These are phyloP conservation scores for Meriones psammophilus DNA, from an alignment of 2,797 vertebrate genomes.

Conservation along the genomic window DNA sequence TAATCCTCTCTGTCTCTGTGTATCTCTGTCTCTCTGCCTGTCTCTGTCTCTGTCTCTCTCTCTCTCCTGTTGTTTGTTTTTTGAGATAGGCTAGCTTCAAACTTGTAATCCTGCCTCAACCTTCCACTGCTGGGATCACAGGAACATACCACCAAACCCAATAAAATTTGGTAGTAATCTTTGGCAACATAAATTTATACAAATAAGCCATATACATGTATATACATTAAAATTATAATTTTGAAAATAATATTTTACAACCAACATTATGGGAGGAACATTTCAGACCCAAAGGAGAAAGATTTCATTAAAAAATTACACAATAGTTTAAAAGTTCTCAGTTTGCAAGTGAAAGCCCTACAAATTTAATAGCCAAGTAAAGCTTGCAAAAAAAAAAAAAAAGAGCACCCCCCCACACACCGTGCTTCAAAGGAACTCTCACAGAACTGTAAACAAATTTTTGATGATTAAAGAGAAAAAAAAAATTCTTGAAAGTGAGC, in stretches of 20 bases:
- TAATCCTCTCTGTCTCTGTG: neutral
- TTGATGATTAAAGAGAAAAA: conserved; percentile 10
- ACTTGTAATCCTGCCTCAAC: neutral
- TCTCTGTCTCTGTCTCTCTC: too few species aligned
- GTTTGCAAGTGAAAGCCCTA: conserved; percentile 32
- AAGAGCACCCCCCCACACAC: neutral
- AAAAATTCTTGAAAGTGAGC: conserved; percentile 39
- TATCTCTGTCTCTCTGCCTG: too few species aligned
- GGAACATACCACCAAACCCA: neutral
- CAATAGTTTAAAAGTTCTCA: conserved; percentile 25
- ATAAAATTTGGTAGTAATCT: neutral
- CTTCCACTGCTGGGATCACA: neutral
- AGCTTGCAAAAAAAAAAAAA: neutral
- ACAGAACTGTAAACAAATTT: conserved; percentile 31
- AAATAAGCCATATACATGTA: neutral
- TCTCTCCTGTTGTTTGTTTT: neutral
- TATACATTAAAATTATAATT: neutral
- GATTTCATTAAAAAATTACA: neutral
- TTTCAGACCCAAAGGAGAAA: neutral
- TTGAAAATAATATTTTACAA: conserved; percentile 23
- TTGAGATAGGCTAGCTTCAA: neutral
- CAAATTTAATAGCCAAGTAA: neutral
- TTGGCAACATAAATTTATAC: conserved; percentile 4
- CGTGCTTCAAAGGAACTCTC: neutral
- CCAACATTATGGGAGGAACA: neutral